These are phyloP conservation scores for Neodon shergylaensis DNA, from an alignment of 2,113 vertebrate species.

Conservation along the genomic window DNA sequence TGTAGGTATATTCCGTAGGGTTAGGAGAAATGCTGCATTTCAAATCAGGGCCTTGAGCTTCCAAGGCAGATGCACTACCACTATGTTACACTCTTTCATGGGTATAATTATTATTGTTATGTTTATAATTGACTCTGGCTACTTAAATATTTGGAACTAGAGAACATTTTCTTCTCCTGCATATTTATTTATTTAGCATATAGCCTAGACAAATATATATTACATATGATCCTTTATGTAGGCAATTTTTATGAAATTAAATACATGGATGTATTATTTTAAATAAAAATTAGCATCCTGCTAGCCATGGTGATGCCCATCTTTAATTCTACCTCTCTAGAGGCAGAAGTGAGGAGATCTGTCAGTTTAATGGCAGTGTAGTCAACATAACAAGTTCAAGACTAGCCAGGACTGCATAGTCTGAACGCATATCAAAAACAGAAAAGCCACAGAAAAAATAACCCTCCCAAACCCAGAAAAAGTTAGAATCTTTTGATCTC, in stretches of 20 bases:
- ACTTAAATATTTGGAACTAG: background rate
- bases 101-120: background rate
- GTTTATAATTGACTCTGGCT: background rate
- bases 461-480: background rate
- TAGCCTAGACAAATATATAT: background rate
- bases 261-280: constrained; percentile 9
- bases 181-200: background rate
- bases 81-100: background rate
- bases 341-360: background rate
- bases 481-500: background rate
- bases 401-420: background rate
- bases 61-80: background rate
- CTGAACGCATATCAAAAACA: background rate
- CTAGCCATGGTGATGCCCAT: background rate
- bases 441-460: background rate
- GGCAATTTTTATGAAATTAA: background rate
- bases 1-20: background rate
- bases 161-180: background rate
- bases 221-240: background rate
- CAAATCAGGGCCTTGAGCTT: background rate
- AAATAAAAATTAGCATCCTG: constrained; percentile 28
- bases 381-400: background rate
- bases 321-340: background rate
- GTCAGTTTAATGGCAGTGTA: background rate
- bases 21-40: background rate